A percentile compares a stretch with the other conserved stretches of the same genome.
These are phyloP conservation scores for Acanthopagrus latus DNA, from an alignment of 2,797 vertebrate species.

Conservation along the genomic window DNA sequence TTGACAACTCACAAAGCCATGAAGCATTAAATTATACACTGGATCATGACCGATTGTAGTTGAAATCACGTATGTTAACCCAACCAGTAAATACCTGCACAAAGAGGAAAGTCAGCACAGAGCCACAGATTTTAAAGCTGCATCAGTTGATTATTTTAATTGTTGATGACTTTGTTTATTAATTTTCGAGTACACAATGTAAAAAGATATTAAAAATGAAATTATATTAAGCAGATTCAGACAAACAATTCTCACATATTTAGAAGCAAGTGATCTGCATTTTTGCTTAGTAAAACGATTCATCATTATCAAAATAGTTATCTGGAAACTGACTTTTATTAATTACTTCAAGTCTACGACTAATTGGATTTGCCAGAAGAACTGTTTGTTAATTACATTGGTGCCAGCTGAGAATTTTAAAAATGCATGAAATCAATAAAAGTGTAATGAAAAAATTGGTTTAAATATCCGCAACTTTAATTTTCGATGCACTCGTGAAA, in stretches of 20 bases:
- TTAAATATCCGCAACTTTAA: background rate
- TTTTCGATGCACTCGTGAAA: slow-evolving; percentile 4
- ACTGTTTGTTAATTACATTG: background rate
- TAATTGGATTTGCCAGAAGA: background rate
- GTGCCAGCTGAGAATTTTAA: background rate
- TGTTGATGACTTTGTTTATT: background rate
- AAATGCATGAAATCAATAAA: background rate
- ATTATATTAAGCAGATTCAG: background rate
- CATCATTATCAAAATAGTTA: background rate
- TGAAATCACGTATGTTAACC: background rate
- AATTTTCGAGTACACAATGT: no score
- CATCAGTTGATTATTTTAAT: background rate
- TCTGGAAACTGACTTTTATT: background rate
- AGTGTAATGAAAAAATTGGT: background rate
- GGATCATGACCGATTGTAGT: background rate
- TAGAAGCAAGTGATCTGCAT: background rate
- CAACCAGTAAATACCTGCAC: no score
- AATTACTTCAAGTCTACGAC: background rate
- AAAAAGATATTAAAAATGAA: background rate
- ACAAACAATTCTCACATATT: background rate
- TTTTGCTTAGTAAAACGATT: background rate
- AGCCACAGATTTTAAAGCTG: background rate
- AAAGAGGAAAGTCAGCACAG: background rate
- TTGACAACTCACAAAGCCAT: background rate
- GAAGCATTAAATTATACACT: background rate